A percentile compares a stretch with the other conserved stretches of the same genome.
Conservation (phyloP, 1,140 invertebrate genomes). For the Euwallacea fornicatus region DNA sequence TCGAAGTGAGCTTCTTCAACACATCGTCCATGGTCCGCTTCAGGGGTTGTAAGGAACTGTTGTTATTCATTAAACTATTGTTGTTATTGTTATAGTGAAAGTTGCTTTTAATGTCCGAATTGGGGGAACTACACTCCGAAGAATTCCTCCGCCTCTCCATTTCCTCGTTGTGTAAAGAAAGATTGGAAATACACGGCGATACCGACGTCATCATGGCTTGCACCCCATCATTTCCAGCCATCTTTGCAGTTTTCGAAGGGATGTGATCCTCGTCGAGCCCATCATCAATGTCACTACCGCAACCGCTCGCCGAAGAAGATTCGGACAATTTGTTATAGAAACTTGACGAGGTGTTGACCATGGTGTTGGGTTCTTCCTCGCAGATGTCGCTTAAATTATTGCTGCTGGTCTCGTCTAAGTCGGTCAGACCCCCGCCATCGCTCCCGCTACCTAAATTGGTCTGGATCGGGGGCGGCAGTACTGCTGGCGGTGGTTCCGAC, state of each 20-base stretch:
- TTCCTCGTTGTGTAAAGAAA: conserved; percentile 59
- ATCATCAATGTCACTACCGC: conserved; percentile 61
- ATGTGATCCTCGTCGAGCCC: conserved; percentile 60
- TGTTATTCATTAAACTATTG: conserved; percentile 57
- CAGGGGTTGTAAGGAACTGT: conserved; percentile 56
- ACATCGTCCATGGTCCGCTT: conserved; percentile 85
- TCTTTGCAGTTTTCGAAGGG: conserved; percentile 51
- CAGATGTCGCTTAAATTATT: conserved; percentile 53
- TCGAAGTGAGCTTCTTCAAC: conserved; percentile 78
- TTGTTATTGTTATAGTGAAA: conserved; percentile 58
- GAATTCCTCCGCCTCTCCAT: conserved; percentile 58
- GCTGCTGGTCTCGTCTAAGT: conserved; percentile 54
- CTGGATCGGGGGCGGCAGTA: conserved; percentile 48
- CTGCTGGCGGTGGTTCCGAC: conserved; percentile 54
- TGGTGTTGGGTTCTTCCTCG: conserved; percentile 54
- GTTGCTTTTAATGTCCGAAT: conserved; percentile 60
- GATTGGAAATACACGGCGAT: conserved; percentile 43
- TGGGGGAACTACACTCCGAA: conserved; percentile 70
- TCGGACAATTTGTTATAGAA: conserved; percentile 63
- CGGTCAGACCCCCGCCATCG: conserved; percentile 53
- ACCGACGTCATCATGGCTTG: conserved; percentile 41
- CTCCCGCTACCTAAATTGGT: conserved; percentile 47
- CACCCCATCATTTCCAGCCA: conserved; percentile 5
- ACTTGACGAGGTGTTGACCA: conserved; percentile 53
- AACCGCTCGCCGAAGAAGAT: conserved; percentile 58